Base-by-base conservation (phyloP, 1,140 invertebrate genomes). In the Apocrypta bakeri region DNA sequence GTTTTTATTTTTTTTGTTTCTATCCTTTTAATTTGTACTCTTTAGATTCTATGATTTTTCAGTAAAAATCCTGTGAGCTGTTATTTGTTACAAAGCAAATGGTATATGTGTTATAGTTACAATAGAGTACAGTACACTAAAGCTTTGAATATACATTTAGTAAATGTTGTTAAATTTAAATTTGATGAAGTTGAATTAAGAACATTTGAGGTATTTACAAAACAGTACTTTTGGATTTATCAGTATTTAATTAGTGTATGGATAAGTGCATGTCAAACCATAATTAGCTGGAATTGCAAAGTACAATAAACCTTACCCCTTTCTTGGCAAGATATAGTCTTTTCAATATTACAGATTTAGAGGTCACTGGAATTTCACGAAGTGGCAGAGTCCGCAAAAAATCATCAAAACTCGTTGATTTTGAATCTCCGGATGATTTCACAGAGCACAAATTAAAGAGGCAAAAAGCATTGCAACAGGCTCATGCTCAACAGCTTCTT, bases 301-400 rank as follows among this genome's bases (percentile, higher is more conserved):
- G 29, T 17, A 73, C 2, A 25, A 86, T 88, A 82, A 82, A 83
- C 82, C 68, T 86, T 88, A 79, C 75, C 31, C 69, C 82, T 87
- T 86, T 86, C 81, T 90, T 90, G 89, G 87, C 89, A 90, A 90
- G 87, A 86, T 90, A 85, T 86, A 90, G 87, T 89, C 88, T 86
- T 85, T 86, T 90, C 81, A 89, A 87, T 86, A 82, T 91, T 91
- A 79, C 86, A 95, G 95, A 96, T 92, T 92, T 96, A 87, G 96
- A 97, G 92, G 95, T 97, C 27, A 96, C 96, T 71, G 96, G 96
- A 37, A 94, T 98, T 29, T 98, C 97, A 6, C 93, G 96, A 75
- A 98, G 97, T 87, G 97, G 97, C 25, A 93, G 97, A 68, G 97
- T 98, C 0, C 93, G 97, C 63, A 98, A 98, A 92, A 98, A 98